These are phyloP conservation scores for Ophioninae sp. DNA, from an alignment of 2,888 invertebrate genomes.

Conservation along the genomic window DNA sequence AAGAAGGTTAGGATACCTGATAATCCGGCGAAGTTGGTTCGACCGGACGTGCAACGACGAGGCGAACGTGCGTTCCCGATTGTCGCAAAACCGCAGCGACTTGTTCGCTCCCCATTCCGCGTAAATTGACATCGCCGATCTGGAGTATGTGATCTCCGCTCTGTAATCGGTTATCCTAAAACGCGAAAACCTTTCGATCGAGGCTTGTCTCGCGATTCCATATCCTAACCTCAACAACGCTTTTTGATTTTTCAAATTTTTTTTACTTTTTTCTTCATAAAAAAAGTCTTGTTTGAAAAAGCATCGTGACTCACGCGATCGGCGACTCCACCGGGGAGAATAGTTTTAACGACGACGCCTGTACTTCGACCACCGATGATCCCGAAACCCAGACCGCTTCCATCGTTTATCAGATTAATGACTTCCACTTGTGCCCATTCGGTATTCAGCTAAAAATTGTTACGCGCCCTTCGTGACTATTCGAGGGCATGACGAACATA, in stretches of 20 bases:
- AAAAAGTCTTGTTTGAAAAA: no score
- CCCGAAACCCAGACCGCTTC: conserved; percentile 98
- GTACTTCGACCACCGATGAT: conserved; percentile 98
- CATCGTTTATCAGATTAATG: conserved; percentile 98
- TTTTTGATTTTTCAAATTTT: no score
- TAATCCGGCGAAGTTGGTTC: conserved; percentile 91
- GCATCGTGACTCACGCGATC: conserved; percentile 88
- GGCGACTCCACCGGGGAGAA: conserved; percentile 98
- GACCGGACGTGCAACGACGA: conserved; percentile 96
- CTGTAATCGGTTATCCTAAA: conserved; percentile 95
- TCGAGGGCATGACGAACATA: no score
- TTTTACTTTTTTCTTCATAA: background rate
- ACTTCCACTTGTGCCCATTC: conserved; percentile 99
- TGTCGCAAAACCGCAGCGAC: conserved; percentile 97
- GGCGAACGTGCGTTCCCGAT: conserved; percentile 96
- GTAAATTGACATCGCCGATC: conserved; percentile 95
- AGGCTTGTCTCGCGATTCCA: background rate
- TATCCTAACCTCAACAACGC: background rate
- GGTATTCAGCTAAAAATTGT: conserved; percentile 95
- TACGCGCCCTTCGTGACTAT: no score
- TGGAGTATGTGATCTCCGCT: conserved; percentile 99
- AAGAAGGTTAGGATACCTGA: no score
- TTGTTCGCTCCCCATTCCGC: conserved; percentile 98
- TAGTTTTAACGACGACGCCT: conserved; percentile 99
- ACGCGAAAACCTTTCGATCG: background rate